Base-by-base conservation (phyloP, 2,113 vertebrate genomes). In the Fulica atra region DNA sequence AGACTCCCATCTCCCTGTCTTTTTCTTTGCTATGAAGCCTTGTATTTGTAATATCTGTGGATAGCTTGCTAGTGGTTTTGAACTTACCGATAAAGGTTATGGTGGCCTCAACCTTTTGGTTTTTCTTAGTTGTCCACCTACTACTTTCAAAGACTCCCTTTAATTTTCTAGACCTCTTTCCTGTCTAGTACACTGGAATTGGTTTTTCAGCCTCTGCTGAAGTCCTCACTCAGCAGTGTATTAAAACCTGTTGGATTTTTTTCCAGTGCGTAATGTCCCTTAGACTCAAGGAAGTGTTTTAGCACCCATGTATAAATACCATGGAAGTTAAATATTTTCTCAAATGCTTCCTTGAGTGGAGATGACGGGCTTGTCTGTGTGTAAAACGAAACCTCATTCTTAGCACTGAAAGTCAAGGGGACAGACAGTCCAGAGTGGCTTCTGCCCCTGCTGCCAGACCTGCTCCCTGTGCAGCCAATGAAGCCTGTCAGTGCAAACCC, bases 291-390 rank as follows among this genome's bases (percentile, higher is more conserved):
- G 85, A 89, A 93, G n/a, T 6, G 0, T 50, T 89, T 88, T 83
- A 92, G 89, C 51, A 46, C 53, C n/a, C 53, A 7, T 42, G 59
- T 63, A 77, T 88, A 89, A 96, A 87, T 89, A 85, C 70, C 31
- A 35, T 57, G 87, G 84, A 94, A 94, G 93, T 92, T 80, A 95
- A 95, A 92, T 89, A 95, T 89, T 95, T 95, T 72, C 87, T 93
- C 60, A 86, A 80, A 82, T 65, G 13, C 20, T 88, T 89, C 59
- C 40, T 35, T 66, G 38, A 94, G n/a, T 48, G 76, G 42, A 33
- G 42, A 46, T 36, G 77, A 90, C 72, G 31, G 71, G 9, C 35
- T 91, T 80, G 44, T 40, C 74, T 73, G 7, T 57, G 42, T 77
- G 51, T 90, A 63, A 73, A 86, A 21, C 73, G 79, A 90, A 95